Conservation (phyloP, 1,140 invertebrate genomes). For the Cardiocondyla obscurior region DNA sequence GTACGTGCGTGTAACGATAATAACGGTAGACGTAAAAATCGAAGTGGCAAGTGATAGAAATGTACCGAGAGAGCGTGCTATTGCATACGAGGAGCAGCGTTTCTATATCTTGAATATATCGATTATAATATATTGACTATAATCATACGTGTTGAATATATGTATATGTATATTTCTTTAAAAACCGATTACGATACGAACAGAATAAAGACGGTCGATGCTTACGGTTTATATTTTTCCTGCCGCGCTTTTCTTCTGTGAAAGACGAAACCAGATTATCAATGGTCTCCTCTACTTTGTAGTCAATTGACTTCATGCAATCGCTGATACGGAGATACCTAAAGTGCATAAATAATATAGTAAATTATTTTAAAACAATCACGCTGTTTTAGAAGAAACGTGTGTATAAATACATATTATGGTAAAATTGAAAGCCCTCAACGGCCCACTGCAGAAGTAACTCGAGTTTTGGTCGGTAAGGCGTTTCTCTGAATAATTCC, state of each 20-base stretch:
- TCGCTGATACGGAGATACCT: slow-evolving; percentile 65
- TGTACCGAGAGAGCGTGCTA: not conserved
- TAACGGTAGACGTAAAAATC: not conserved
- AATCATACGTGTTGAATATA: not conserved
- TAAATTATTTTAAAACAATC: not conserved
- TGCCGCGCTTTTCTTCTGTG: slow-evolving; percentile 45
- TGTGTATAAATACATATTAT: slow-evolving; percentile 76
- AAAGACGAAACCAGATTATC: slow-evolving; percentile 64
- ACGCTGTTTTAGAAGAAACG: slow-evolving; percentile 4
- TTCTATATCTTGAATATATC: not conserved
- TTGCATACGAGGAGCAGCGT: not conserved
- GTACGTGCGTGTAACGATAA: not conserved
- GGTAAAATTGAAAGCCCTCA: slow-evolving; percentile 66
- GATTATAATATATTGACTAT: too few relatives aligned
- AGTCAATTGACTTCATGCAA: slow-evolving; percentile 65
- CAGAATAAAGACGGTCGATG: not conserved
- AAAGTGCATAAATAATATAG: not conserved
- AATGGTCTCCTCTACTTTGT: slow-evolving; percentile 58
- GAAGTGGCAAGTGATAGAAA: not conserved
- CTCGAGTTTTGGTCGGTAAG: slow-evolving; percentile 71
- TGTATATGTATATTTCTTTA: not conserved
- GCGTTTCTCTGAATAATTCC: slow-evolving; percentile 73
- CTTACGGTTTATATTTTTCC: slow-evolving; percentile 64
- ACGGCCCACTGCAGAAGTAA: slow-evolving; percentile 75
- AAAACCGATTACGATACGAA: not conserved